phyloP scores from a whole-genome alignment of 2,888 invertebrate genomes.

The Drosophila seclusa region DNA sequence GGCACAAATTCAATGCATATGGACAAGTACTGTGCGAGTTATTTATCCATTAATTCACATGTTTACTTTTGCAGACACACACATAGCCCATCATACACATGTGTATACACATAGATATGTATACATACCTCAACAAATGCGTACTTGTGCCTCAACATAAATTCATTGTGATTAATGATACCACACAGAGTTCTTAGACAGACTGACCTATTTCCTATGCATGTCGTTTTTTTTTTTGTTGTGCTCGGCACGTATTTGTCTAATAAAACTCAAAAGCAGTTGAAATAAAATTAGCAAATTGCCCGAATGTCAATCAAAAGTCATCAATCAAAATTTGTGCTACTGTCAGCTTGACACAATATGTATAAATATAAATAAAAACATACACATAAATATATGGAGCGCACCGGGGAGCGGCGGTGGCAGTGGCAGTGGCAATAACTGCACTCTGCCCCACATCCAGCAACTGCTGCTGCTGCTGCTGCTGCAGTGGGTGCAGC shows the following conservation, averaged over 20 bases:
- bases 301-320: constrained; percentile 78
- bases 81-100: constrained; percentile 5
- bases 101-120: not conserved
- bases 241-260: constrained; percentile 22
- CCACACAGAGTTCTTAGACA: constrained; percentile 30
- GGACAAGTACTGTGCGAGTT: constrained; percentile 13
- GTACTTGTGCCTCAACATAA: constrained; percentile 40
- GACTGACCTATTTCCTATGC: constrained; percentile 57
- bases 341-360: constrained; percentile 70
- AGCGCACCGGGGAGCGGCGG: constrained; percentile 43
- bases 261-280: constrained; percentile 42
- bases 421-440: constrained; percentile 26
- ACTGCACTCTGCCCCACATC: constrained; percentile 25
- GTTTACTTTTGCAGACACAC: constrained; percentile 46
- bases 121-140: constrained; percentile 45
- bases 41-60: constrained; percentile 68
- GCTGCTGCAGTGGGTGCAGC: constrained; percentile 58
- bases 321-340: constrained; percentile 79
- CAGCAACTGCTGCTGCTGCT: constrained; percentile 27
- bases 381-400: constrained; percentile 32
- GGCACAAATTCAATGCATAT: constrained; percentile 33
- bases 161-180: constrained; percentile 75
- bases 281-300: constrained; percentile 76
- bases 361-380: constrained; percentile 45
- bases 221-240: constrained; percentile 24